Evolutionary conservation across 2,113 vertebrate genomes (phyloP).

Genomic region (Nansenia antarctica): DNA sequence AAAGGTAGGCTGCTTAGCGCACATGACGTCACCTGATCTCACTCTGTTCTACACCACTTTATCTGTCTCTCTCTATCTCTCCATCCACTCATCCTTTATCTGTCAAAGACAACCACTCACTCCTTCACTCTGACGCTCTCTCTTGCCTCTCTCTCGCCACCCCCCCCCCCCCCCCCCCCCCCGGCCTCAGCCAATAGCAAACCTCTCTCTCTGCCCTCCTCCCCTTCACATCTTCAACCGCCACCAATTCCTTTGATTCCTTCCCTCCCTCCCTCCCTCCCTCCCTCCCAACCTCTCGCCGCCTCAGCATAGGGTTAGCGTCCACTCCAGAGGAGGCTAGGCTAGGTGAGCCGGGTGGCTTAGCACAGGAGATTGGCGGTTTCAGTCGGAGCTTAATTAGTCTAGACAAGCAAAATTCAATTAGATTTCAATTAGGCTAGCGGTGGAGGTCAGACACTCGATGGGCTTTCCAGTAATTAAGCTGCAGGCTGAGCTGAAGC

Average conservation of each 20-base stretch:
- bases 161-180: not conserved
- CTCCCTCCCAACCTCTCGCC: conserved; percentile 11
- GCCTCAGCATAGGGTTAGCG: not conserved
- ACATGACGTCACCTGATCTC: not conserved
- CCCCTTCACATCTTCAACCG: conserved; percentile 10
- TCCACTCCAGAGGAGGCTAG: not conserved
- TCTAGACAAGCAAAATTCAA: conserved; percentile 80
- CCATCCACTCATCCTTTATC: too few species aligned
- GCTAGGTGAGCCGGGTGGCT: conserved; percentile 35
- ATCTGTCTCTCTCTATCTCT: too few species aligned
- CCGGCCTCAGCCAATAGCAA: conserved; percentile 9
- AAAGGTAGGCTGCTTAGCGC: not conserved
- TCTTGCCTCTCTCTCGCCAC: not conserved
- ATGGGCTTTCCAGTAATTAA: conserved; percentile 77
- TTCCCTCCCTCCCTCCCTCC: conserved; percentile 18
- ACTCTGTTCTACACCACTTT: not conserved
- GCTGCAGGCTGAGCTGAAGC: conserved; percentile 59
- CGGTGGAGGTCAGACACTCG: conserved; percentile 75
- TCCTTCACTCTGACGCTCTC: not conserved
- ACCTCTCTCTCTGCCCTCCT: conserved; percentile 5
- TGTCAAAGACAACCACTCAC: not conserved
- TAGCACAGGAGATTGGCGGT: conserved; percentile 71
- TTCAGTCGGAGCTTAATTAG: conserved; percentile 77
- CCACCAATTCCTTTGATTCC: too few species aligned
- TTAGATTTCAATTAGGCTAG: conserved; percentile 81